Evolutionary conservation across 2,888 invertebrate species (phyloP).

Genomic region (Heliconius sara): DNA sequence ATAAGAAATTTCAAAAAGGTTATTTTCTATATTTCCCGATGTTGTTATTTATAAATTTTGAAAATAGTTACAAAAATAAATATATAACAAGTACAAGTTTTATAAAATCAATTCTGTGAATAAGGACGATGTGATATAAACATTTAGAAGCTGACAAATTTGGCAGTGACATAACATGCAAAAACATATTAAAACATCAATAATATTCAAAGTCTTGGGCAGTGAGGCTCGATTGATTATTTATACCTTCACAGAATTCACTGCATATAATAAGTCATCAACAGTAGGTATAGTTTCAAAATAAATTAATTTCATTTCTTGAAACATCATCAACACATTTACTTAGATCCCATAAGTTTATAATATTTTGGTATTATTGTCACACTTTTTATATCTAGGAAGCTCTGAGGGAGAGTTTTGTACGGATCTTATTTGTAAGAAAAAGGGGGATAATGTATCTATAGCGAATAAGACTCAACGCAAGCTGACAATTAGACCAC

Average conservation of each 20-base stretch:
- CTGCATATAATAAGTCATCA: neutral
- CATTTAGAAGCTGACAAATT: slow-evolving; percentile 5
- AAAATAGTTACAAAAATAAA: neutral
- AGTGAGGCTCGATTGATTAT: slow-evolving; percentile 9
- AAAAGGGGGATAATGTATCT: neutral
- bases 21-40: neutral
- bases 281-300: slow-evolving; percentile 8
- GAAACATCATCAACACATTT: slow-evolving; percentile 3
- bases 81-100: no score
- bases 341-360: slow-evolving; percentile 21
- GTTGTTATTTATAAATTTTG: neutral
- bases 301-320: neutral
- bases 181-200: neutral
- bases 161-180: slow-evolving; percentile 23
- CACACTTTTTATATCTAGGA: slow-evolving; percentile 44
- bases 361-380: slow-evolving; percentile 49
- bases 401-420: slow-evolving; percentile 42
- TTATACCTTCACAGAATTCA: neutral
- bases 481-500: neutral
- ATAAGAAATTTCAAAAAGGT: neutral
- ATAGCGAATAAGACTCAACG: neutral
- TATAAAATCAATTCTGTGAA: neutral
- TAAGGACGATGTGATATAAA: neutral
- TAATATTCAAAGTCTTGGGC: neutral
- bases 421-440: slow-evolving; percentile 13